Percentiles rank a stretch among this genome's conserved stretches.
Evolutionary conservation across 1,140 invertebrate genomes (phyloP).

Genomic region (Zeugodacus cucurbitae): DNA sequence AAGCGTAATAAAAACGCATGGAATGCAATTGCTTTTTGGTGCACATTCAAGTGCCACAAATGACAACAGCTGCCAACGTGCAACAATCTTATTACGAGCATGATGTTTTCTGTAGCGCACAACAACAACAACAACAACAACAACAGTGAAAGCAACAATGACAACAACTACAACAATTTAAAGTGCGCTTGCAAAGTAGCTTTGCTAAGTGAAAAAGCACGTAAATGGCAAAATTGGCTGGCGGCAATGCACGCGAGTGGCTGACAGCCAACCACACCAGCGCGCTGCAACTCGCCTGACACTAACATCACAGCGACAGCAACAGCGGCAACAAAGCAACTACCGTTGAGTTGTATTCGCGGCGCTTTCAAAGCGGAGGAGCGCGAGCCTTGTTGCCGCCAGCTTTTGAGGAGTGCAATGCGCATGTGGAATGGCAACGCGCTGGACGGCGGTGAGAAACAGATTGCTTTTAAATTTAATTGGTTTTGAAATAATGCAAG

Average conservation of each 20-base stretch:
- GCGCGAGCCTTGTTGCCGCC: not conserved
- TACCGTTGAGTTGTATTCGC: not conserved
- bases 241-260: slow-evolving; percentile 11
- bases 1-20: not conserved
- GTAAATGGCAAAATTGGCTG: slow-evolving; percentile 38
- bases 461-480: slow-evolving; percentile 39
- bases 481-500: slow-evolving; percentile 32
- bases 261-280: not conserved
- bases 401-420: not conserved
- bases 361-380: not conserved
- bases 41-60: slow-evolving; percentile 26
- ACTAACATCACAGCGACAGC: not conserved
- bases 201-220: slow-evolving; percentile 38
- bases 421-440: not conserved
- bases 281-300: not conserved
- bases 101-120: not conserved
- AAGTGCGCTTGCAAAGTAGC: not conserved
- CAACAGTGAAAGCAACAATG: not conserved
- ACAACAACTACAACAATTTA: not conserved
- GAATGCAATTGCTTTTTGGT: slow-evolving; percentile 33
- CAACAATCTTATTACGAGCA: slow-evolving; percentile 38
- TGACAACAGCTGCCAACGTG: slow-evolving; percentile 38
- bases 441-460: not conserved
- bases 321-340: not conserved
- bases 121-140: not conserved